phyloP scores from a whole-genome alignment of 1,140 invertebrate genomes.

The Drosophila persimilis region DNA sequence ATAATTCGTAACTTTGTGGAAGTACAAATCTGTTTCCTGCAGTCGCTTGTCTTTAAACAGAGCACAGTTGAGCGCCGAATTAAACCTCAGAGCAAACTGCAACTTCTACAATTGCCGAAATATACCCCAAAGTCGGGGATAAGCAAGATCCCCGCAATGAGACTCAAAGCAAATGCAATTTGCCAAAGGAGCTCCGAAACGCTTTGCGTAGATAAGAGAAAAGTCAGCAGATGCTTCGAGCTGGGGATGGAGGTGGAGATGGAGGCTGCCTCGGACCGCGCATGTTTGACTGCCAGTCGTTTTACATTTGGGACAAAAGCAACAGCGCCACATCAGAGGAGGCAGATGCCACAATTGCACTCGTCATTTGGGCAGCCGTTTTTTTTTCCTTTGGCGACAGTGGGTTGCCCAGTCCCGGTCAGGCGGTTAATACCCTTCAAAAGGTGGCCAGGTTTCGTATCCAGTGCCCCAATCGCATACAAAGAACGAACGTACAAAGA shows the following conservation, averaged over 20 bases:
- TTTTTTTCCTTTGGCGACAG: conserved; percentile 15
- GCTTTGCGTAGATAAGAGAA: conserved; percentile 62
- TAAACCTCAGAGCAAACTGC: background rate
- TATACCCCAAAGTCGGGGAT: conserved; percentile 3
- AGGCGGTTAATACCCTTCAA: background rate
- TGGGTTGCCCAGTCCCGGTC: no score
- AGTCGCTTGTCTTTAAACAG: no score
- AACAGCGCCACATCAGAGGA: conserved; percentile 17
- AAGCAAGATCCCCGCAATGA: conserved; percentile 4
- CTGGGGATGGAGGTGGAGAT: background rate
- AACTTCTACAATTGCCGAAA: background rate
- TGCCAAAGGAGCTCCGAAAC: conserved; percentile 59
- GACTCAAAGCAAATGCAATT: conserved; percentile 53
- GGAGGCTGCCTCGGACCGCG: conserved; percentile 25
- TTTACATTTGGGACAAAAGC: conserved; percentile 18
- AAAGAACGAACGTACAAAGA: no score
- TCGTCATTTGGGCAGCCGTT: conserved; percentile 54
- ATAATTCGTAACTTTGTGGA: no score
- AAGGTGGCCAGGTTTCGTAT: no score
- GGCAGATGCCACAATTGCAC: conserved; percentile 66
- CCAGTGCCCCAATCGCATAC: no score
- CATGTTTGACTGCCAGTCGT: conserved; percentile 56
- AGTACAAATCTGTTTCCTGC: no score
- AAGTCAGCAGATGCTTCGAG: conserved; percentile 52
- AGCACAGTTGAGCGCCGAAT: no score